Conservation (phyloP, 1,140 invertebrate genomes). For the Orchestia grillus region DNA sequence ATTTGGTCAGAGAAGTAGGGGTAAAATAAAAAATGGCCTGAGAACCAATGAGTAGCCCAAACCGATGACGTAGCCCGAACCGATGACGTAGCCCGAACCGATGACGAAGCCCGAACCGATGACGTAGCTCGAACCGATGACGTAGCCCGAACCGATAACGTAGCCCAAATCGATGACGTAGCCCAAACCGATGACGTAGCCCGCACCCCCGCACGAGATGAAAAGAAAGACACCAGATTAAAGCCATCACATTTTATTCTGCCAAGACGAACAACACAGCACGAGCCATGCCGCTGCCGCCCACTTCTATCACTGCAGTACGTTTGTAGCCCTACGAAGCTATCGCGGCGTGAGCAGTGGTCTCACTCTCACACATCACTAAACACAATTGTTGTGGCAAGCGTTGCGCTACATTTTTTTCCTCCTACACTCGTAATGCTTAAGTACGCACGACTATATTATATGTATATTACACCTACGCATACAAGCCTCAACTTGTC, state of each 20-base stretch:
- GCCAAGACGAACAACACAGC: constrained; percentile 30
- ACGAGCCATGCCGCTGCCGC: background rate
- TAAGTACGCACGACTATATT: constrained; percentile 46
- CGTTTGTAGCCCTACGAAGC: constrained; percentile 37
- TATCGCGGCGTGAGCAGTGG: constrained; percentile 1
- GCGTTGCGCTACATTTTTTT: constrained; percentile 36
- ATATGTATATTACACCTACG: constrained; percentile 49
- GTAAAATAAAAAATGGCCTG: too few species aligned
- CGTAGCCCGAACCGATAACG: too few species aligned
- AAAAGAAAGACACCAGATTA: background rate
- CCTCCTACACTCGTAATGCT: constrained; percentile 2
- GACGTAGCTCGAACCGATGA: background rate
- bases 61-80: background rate
- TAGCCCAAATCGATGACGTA: background rate
- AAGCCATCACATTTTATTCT: constrained; percentile 56
- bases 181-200: background rate
- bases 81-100: too few species aligned
- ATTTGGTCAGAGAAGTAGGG: too few species aligned
- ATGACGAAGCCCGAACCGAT: background rate
- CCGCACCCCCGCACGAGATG: background rate
- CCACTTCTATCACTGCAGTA: constrained; percentile 44
- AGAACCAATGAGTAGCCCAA: too few species aligned
- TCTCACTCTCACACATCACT: background rate
- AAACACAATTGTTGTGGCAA: constrained; percentile 36
- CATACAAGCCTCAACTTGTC: constrained; percentile 34